Evolutionary conservation across 2,113 vertebrate genomes (phyloP).

Genomic region (Gymnorhina tibicen): DNA sequence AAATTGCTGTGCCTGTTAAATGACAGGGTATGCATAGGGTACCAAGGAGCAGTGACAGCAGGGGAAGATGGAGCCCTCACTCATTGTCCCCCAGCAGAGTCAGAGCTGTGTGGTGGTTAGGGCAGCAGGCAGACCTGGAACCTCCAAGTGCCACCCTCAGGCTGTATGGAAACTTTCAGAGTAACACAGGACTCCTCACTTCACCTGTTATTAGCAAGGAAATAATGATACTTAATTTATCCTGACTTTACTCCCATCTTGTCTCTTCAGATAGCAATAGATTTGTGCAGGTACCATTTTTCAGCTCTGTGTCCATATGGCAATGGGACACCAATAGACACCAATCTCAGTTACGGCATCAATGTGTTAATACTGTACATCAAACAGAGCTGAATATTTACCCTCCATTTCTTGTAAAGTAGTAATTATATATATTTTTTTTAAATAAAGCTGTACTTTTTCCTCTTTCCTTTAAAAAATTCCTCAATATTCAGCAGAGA

Average conservation of each 20-base stretch:
- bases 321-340: not conserved
- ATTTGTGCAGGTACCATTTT: not conserved
- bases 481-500: slow-evolving; percentile 5
- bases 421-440: not conserved
- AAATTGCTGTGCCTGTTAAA: not conserved
- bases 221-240: not conserved
- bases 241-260: not conserved
- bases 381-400: not conserved
- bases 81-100: not conserved
- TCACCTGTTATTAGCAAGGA: not conserved
- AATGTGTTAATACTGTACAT: not conserved
- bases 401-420: not conserved
- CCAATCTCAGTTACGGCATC: not conserved
- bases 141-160: not conserved
- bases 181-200: not conserved
- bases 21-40: accelerated
- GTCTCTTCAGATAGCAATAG: not conserved
- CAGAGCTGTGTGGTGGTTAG: not conserved
- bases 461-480: not conserved
- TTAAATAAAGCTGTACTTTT: not conserved
- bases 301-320: not conserved
- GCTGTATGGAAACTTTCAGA: not conserved
- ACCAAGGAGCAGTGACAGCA: not conserved
- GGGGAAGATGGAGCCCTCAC: not conserved
- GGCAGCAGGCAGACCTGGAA: not conserved